Conservation (phyloP, 1,140 invertebrate species). For the Bactericera cockerelli region DNA sequence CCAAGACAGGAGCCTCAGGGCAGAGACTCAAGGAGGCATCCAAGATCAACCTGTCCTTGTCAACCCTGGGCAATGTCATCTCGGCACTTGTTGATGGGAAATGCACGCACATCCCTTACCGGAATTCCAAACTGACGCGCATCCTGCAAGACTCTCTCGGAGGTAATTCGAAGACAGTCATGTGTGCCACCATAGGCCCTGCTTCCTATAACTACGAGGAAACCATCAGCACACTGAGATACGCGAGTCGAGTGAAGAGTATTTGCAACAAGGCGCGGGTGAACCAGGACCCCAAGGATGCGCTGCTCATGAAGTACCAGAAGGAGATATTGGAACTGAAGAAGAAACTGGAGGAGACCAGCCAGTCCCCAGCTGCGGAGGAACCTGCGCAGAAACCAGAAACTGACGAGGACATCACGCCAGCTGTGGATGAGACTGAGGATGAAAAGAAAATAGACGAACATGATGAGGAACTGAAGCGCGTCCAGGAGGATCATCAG, state of each 20-base stretch:
- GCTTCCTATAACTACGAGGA: slow-evolving; percentile 95
- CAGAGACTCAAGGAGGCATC: slow-evolving; percentile 81
- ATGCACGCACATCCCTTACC: slow-evolving; percentile 84
- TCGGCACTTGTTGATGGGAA: slow-evolving; percentile 88
- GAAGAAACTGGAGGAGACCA: slow-evolving; percentile 50
- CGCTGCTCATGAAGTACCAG: slow-evolving; percentile 86
- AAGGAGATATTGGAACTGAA: slow-evolving; percentile 87
- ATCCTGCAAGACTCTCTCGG: slow-evolving; percentile 87
- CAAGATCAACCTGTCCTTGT: slow-evolving; percentile 89
- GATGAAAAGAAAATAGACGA: slow-evolving; percentile 10
- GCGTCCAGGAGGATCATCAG: slow-evolving; percentile 26
- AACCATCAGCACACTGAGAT: slow-evolving; percentile 89
- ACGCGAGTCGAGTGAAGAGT: slow-evolving; percentile 93
- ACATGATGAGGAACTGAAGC: slow-evolving; percentile 38
- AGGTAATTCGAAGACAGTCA: slow-evolving; percentile 92
- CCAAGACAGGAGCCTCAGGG: slow-evolving; percentile 80
- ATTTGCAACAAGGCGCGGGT: slow-evolving; percentile 92
- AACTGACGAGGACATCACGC: slow-evolving; percentile 34
- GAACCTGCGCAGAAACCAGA: slow-evolving; percentile 7
- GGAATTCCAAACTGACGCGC: slow-evolving; percentile 85
- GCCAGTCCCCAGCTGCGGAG: slow-evolving; percentile 15
- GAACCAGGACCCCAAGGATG: slow-evolving; percentile 97
- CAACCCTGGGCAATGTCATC: slow-evolving; percentile 88
- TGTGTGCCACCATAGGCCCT: slow-evolving; percentile 91
- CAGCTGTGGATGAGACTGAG: slow-evolving; percentile 16